phyloP scores from a whole-genome alignment of 23 tunicate genomes.

The Ciona savignyi region DNA sequence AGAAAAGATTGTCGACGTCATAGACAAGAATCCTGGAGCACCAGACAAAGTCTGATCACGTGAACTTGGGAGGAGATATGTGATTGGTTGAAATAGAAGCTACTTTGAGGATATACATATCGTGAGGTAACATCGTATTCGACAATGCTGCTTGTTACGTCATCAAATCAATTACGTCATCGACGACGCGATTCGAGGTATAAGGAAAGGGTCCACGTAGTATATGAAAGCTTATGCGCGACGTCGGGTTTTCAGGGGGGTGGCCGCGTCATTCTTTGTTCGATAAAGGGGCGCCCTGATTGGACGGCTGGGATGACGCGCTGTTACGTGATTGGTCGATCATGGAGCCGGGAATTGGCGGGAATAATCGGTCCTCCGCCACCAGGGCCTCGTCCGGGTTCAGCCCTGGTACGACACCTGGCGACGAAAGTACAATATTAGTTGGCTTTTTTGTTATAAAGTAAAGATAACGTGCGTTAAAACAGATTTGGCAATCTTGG shows the following conservation, averaged over 20 bases:
- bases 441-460: no score
- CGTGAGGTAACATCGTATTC: neutral
- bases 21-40: neutral
- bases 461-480: no score
- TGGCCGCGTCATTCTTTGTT: neutral
- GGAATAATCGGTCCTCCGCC: slow-evolving; percentile 91
- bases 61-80: neutral
- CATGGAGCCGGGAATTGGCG: slow-evolving; percentile 57
- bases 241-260: no score
- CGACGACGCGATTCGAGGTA: neutral
- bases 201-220: neutral
- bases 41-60: neutral
- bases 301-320: slow-evolving; percentile 35
- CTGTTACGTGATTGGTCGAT: slow-evolving; percentile 7
- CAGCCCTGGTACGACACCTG: slow-evolving; percentile 84
- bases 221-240: no score
- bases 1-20: neutral
- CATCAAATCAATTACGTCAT: no score
- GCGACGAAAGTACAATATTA: no score
- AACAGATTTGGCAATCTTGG: no score
- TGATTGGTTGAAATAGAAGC: neutral
- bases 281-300: slow-evolving; percentile 33
- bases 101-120: neutral
- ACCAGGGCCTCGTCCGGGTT: slow-evolving; percentile 89
- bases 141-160: neutral